These are phyloP conservation scores for Tinea semifulvella DNA, from an alignment of 2,888 invertebrate species.

Conservation along the genomic window DNA sequence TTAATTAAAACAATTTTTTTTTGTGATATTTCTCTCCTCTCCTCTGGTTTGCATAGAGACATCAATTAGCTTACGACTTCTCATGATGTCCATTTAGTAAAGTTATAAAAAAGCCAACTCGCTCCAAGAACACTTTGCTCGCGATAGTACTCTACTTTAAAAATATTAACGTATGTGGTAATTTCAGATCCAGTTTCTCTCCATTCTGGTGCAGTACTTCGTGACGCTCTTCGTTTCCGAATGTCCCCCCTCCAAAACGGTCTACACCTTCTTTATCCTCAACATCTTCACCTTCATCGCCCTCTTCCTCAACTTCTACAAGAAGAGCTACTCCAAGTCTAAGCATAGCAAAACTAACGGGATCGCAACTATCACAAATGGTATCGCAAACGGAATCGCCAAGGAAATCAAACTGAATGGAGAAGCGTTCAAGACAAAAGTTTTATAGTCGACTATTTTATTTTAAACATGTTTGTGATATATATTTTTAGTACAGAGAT, in stretches of 20 bases:
- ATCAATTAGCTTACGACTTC: too few relatives aligned
- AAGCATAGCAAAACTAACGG: not conserved
- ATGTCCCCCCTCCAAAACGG: slow-evolving; percentile 66
- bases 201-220: slow-evolving; percentile 67
- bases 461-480: too few relatives aligned
- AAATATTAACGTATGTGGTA: too few relatives aligned
- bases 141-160: too few relatives aligned
- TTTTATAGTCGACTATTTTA: not conserved
- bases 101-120: too few relatives aligned
- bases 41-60: too few relatives aligned
- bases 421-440: not conserved
- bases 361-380: not conserved
- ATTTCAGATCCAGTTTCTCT: slow-evolving; percentile 69
- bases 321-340: slow-evolving; percentile 39
- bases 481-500: too few relatives aligned
- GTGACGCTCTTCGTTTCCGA: slow-evolving; percentile 57
- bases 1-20: too few relatives aligned
- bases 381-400: slow-evolving; percentile 10
- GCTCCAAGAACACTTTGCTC: too few relatives aligned
- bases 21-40: too few relatives aligned
- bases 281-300: slow-evolving; percentile 69
- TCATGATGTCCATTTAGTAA: too few relatives aligned
- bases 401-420: slow-evolving; percentile 3
- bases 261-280: slow-evolving; percentile 62
- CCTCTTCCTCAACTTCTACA: slow-evolving; percentile 72